Evolutionary conservation across 2,888 invertebrate species (phyloP).

Genomic region (Sesamia inferens): DNA sequence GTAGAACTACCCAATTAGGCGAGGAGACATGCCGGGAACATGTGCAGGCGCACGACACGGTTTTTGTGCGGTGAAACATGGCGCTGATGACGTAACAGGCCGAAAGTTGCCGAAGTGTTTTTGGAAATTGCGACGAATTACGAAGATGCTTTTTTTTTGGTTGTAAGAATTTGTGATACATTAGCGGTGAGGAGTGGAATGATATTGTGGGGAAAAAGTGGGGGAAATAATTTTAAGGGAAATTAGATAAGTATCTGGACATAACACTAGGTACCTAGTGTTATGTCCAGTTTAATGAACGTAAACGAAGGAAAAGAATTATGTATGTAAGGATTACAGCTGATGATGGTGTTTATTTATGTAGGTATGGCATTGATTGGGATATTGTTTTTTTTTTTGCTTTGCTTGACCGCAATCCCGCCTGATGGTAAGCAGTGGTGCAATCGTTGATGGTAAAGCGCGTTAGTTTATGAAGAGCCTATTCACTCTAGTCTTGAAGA

Average conservation of each 20-base stretch:
- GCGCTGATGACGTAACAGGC: constrained; percentile 71
- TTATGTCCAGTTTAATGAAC: background rate
- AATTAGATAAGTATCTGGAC: no score
- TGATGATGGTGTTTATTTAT: no score
- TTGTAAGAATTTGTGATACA: constrained; percentile 47
- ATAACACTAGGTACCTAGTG: no score
- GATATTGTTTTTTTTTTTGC: no score
- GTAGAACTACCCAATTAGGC: constrained; percentile 84
- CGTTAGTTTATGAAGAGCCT: no score
- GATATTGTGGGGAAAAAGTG: constrained; percentile 13
- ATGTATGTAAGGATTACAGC: no score
- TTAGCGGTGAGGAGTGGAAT: constrained; percentile 34
- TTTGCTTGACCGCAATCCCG: no score
- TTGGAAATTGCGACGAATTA: constrained; percentile 54
- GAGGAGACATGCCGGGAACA: constrained; percentile 73
- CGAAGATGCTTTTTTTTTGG: constrained; percentile 46
- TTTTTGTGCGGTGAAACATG: constrained; percentile 80
- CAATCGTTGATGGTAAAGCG: no score
- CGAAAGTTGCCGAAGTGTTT: constrained; percentile 57
- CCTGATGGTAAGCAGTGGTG: no score
- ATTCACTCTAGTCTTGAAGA: no score
- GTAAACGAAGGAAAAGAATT: background rate
- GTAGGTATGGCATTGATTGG: no score
- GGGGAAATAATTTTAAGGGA: background rate
- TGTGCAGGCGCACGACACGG: constrained; percentile 71